phyloP scores from a whole-genome alignment of 92 coral and sea anemone species.

The Phymanthus crucifer region DNA sequence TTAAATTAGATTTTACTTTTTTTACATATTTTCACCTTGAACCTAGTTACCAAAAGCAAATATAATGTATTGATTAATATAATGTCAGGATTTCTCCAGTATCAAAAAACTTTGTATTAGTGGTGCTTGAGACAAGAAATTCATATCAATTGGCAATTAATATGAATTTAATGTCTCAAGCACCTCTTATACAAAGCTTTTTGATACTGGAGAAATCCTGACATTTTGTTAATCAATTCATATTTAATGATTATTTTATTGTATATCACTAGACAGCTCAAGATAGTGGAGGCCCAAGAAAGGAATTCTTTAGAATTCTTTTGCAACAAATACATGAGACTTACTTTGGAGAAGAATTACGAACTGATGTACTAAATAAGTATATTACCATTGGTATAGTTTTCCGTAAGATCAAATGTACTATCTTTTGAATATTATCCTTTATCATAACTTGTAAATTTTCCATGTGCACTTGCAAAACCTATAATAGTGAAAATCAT shows the following conservation, averaged over 20 bases:
- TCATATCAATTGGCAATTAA: not conserved
- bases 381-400: slow-evolving; percentile 27
- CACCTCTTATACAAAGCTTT: not conserved
- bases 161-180: not conserved
- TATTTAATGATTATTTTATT: not conserved
- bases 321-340: slow-evolving; percentile 7
- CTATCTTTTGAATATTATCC: not conserved
- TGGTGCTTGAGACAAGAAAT: not conserved
- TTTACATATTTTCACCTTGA: not conserved
- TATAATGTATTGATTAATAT: too few species aligned
- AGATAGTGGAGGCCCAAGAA: slow-evolving; percentile 38
- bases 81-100: not conserved
- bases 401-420: slow-evolving; percentile 19
- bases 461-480: too few species aligned
- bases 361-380: slow-evolving; percentile 18
- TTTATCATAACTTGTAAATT: not conserved
- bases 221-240: not conserved
- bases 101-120: not conserved
- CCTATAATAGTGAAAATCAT: not conserved
- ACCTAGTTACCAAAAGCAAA: not conserved
- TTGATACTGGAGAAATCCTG: not conserved
- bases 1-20: not conserved
- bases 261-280: slow-evolving; percentile 18
- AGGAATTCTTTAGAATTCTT: slow-evolving; percentile 30
- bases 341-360: slow-evolving; percentile 20